Conservation (phyloP, 2,888 invertebrate species). For the Tenthredo scrophulariae region DNA sequence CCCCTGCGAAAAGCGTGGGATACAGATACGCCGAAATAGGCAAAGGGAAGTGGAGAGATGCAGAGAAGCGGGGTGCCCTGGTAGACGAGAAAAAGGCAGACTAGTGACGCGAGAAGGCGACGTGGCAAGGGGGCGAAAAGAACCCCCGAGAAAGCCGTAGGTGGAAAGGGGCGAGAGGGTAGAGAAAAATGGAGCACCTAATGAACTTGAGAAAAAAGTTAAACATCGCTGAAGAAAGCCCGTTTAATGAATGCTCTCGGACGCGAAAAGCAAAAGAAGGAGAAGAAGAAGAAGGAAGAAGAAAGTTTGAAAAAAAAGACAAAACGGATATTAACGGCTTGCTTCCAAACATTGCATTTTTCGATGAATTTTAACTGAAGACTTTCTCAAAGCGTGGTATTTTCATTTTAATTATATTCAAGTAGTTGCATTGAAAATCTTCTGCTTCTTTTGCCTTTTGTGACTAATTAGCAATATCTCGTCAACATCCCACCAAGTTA, state of each 20-base stretch:
- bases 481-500: neutral
- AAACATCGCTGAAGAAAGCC: slow-evolving; percentile 62
- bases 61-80: slow-evolving; percentile 51
- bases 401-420: neutral
- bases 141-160: slow-evolving; percentile 13
- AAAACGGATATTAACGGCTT: slow-evolving; percentile 61
- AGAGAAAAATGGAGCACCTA: slow-evolving; percentile 66
- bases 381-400: neutral
- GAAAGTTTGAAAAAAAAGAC: slow-evolving; percentile 16
- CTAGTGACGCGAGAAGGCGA: slow-evolving; percentile 52
- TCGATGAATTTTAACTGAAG: neutral
- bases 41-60: slow-evolving; percentile 56
- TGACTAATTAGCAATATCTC: neutral
- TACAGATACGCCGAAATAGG: neutral
- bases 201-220: slow-evolving; percentile 70
- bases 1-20: slow-evolving; percentile 32
- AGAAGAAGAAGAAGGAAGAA: neutral
- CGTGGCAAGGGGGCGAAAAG: slow-evolving; percentile 43
- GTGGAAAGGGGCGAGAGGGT: slow-evolving; percentile 20
- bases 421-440: neutral
- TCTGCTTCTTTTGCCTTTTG: no score
- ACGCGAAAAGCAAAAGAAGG: slow-evolving; percentile 30
- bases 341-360: slow-evolving; percentile 29
- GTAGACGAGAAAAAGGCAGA: slow-evolving; percentile 32
- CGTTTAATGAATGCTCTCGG: slow-evolving; percentile 63